phyloP scores from a whole-genome alignment of 37 sponge, comb jelly and placozoan genomes.

The Axinella damicornis region DNA sequence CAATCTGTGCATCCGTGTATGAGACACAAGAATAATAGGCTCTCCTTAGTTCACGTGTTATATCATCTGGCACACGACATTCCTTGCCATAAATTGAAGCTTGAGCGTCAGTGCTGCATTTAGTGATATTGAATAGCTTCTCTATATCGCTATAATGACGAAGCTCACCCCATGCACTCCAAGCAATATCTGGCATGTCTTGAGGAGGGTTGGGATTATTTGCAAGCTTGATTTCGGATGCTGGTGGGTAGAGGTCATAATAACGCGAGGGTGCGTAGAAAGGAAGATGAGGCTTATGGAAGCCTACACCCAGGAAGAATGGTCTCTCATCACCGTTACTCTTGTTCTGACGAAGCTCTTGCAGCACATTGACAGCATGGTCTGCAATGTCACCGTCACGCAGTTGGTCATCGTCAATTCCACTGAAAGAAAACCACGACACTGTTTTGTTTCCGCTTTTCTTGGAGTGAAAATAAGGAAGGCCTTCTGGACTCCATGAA shows the following conservation, averaged over 20 bases:
- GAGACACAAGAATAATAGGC: constrained; percentile 46
- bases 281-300: constrained; percentile 48
- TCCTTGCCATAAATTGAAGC: not conserved
- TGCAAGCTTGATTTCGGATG: constrained; percentile 15
- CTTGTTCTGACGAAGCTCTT: constrained; percentile 12
- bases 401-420: constrained; percentile 10
- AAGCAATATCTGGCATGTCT: constrained; percentile 37
- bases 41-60: not conserved
- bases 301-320: constrained; percentile 46
- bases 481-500: constrained; percentile 45
- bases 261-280: constrained; percentile 1
- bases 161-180: not conserved
- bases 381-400: constrained; percentile 54
- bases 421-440: constrained; percentile 36
- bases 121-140: not conserved
- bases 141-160: not conserved
- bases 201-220: constrained; percentile 16
- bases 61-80: constrained; percentile 3
- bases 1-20: constrained; percentile 47
- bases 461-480: constrained; percentile 25
- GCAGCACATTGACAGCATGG: constrained; percentile 24
- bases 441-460: not conserved
- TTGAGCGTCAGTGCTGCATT: not conserved
- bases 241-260: constrained; percentile 31
- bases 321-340: constrained; percentile 38